These are phyloP conservation scores for Tolypeutes matacus DNA, from an alignment of 2,797 vertebrate species.

Conservation along the genomic window DNA sequence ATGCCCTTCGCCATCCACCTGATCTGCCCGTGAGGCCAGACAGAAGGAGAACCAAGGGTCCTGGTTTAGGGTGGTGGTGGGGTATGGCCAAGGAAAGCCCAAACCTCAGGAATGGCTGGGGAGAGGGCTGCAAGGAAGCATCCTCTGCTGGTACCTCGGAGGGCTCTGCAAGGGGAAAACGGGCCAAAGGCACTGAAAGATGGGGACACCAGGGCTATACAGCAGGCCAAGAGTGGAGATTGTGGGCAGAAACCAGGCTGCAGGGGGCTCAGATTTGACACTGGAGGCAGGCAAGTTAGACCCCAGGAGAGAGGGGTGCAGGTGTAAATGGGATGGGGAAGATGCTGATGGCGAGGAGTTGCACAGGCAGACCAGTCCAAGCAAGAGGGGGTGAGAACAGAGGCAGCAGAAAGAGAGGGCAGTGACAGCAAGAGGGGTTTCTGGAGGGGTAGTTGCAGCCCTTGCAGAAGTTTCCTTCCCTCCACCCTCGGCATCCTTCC, in stretches of 20 bases:
- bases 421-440: neutral
- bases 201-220: rapidly evolving
- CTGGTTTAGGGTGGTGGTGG: neutral
- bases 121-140: too few species aligned
- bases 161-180: neutral
- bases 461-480: neutral
- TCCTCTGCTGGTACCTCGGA: too few species aligned
- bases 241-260: neutral
- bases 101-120: too few species aligned
- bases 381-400: neutral
- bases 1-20: neutral
- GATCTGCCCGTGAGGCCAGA: neutral
- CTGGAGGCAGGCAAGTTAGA: neutral
- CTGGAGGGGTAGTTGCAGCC: neutral
- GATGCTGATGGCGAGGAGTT: too few species aligned
- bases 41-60: neutral
- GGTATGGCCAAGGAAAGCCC: neutral
- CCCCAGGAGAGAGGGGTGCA: neutral
- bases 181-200: neutral
- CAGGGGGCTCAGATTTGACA: neutral
- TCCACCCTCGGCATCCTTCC: neutral
- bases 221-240: neutral
- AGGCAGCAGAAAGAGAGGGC: too few species aligned
- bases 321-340: too few species aligned
- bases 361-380: neutral